Conservation (phyloP, 2,113 vertebrate genomes). For the Hepsetus odoe region DNA sequence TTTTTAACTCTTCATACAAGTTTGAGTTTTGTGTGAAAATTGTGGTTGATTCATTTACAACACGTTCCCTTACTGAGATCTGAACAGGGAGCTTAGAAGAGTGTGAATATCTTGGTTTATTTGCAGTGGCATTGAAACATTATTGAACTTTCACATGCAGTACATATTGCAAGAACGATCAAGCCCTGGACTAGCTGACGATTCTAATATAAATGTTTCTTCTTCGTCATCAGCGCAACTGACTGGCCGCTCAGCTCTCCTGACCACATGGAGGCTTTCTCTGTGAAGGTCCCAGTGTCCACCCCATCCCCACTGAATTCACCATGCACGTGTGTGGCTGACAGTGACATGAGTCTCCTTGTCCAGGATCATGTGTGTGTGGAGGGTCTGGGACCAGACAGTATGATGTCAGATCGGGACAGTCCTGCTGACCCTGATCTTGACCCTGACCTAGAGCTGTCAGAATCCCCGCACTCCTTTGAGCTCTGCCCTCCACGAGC, state of each 20-base stretch:
- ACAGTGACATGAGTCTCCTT: conserved; percentile 54
- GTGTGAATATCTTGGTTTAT: too few relatives aligned
- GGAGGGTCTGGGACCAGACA: conserved; percentile 71
- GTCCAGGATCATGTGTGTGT: conserved; percentile 32
- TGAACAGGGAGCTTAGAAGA: too few relatives aligned
- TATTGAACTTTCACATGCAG: too few relatives aligned
- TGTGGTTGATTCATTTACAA: too few relatives aligned
- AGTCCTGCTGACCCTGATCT: conserved; percentile 79
- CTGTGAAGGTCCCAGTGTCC: conserved; percentile 86
- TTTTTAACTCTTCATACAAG: too few relatives aligned
- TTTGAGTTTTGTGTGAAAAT: too few relatives aligned
- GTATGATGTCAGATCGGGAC: conserved; percentile 78
- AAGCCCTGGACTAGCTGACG: too few relatives aligned
- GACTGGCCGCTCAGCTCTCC: conserved; percentile 93
- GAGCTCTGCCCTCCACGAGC: conserved; percentile 77
- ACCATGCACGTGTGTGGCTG: conserved; percentile 16
- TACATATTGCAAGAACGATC: too few relatives aligned
- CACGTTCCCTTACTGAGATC: too few relatives aligned
- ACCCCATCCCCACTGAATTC: conserved; percentile 68
- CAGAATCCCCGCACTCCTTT: conserved; percentile 74
- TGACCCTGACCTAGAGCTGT: conserved; percentile 76
- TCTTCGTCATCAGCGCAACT: conserved; percentile 77
- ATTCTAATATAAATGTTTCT: neutral
- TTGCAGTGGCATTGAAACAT: too few relatives aligned
- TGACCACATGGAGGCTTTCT: conserved; percentile 87